Conservation (phyloP, 2,888 invertebrate species). For the Andrena chrysosceles region DNA sequence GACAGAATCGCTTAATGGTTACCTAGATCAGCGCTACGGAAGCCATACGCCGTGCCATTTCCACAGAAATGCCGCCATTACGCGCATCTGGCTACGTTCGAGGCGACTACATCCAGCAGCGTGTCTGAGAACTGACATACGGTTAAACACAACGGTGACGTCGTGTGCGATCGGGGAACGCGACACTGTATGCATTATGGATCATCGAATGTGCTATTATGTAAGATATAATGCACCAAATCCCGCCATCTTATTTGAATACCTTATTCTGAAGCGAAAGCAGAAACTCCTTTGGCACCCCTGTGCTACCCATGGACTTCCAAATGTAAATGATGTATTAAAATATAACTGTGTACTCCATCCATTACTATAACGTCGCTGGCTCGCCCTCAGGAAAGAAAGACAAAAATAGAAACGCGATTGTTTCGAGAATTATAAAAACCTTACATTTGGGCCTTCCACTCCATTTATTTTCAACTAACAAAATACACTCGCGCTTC, state of each 20-base stretch:
- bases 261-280: neutral
- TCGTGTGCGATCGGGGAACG: constrained; percentile 10
- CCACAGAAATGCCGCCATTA: constrained; percentile 67
- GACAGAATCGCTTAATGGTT: constrained; percentile 58
- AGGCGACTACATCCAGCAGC: constrained; percentile 43
- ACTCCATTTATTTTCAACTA: no score
- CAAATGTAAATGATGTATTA: neutral
- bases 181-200: constrained; percentile 40
- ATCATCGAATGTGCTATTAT: constrained; percentile 39
- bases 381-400: no score
- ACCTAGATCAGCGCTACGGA: constrained; percentile 44
- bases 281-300: neutral
- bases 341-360: no score
- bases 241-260: neutral
- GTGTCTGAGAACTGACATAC: constrained; percentile 65
- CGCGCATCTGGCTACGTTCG: constrained; percentile 62
- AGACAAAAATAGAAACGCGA: no score
- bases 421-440: no score
- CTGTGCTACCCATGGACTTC: neutral
- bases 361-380: no score
- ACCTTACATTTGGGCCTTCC: no score
- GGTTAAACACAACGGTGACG: constrained; percentile 60
- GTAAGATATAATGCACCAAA: neutral
- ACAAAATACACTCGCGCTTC: no score
- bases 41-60: constrained; percentile 52